These are phyloP conservation scores for Esox lucius DNA, from an alignment of 2,797 vertebrate species.

Conservation along the genomic window DNA sequence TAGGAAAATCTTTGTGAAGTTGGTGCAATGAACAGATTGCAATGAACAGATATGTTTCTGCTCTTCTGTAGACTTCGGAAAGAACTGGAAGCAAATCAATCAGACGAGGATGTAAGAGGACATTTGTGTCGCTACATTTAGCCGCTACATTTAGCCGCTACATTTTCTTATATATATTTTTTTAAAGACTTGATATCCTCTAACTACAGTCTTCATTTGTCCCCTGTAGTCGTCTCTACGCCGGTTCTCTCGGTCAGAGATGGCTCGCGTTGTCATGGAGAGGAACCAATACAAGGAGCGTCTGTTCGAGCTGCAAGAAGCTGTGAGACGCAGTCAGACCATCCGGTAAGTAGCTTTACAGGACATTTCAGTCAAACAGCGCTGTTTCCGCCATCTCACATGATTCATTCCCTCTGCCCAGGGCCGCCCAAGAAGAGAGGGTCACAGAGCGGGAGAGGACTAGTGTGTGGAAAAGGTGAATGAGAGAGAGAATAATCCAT, in stretches of 20 bases:
- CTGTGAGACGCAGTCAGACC: conserved; percentile 67
- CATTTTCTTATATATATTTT: too few species aligned
- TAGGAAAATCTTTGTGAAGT: neutral
- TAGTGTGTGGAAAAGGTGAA: conserved; percentile 75
- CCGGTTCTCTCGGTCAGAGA: conserved; percentile 83
- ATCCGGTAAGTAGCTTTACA: conserved; percentile 57
- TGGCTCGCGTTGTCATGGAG: conserved; percentile 87
- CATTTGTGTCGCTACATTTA: neutral
- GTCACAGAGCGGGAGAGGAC: conserved; percentile 63
- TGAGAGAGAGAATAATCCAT: neutral
- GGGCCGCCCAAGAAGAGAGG: conserved; percentile 68
- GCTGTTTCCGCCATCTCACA: neutral
- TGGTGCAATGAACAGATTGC: neutral
- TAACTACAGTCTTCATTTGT: neutral
- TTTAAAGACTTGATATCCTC: neutral
- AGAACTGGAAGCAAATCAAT: conserved; percentile 67
- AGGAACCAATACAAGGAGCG: conserved; percentile 89
- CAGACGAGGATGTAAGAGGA: conserved; percentile 71
- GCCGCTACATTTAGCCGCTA: too few species aligned
- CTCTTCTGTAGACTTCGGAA: conserved; percentile 63
- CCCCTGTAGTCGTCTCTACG: conserved; percentile 64
- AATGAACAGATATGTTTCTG: neutral
- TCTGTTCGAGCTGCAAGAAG: conserved; percentile 83
- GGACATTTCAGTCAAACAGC: neutral
- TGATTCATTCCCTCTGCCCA: conserved; percentile 30